Conservation (phyloP, 2,113 vertebrate species). For the Scomber colias region DNA sequence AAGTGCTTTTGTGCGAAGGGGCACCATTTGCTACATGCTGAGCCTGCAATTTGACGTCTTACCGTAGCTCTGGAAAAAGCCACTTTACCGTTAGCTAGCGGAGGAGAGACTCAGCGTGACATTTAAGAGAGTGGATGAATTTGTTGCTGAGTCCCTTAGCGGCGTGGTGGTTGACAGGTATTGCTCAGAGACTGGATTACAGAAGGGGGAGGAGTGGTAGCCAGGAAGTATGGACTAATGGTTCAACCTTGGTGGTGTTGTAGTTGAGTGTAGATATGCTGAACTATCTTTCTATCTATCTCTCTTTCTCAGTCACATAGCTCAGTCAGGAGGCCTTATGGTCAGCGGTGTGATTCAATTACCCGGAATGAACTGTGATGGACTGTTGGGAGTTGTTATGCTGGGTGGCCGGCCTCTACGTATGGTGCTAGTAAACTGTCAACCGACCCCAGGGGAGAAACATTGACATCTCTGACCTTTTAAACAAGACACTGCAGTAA, state of each 20-base stretch:
- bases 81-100: slow-evolving; percentile 74
- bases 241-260: slow-evolving; percentile 24
- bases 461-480: slow-evolving; percentile 74
- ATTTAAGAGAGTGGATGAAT: slow-evolving; percentile 74
- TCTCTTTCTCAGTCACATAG: slow-evolving; percentile 12
- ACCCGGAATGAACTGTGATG: slow-evolving; percentile 64
- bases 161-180: slow-evolving; percentile 46
- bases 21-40: slow-evolving; percentile 83
- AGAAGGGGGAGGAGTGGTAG: not conserved
- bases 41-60: slow-evolving; percentile 76
- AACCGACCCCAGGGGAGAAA: slow-evolving; percentile 55
- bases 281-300: slow-evolving; percentile 7
- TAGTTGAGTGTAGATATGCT: slow-evolving; percentile 24
- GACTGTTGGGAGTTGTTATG: slow-evolving; percentile 54
- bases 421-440: slow-evolving; percentile 71
- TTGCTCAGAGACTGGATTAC: slow-evolving; percentile 39
- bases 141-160: slow-evolving; percentile 56
- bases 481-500: slow-evolving; percentile 67
- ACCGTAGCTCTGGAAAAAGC: slow-evolving; percentile 67
- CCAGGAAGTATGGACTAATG: slow-evolving; percentile 32
- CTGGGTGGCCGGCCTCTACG: slow-evolving; percentile 58
- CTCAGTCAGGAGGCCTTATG: slow-evolving; percentile 28
- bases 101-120: slow-evolving; percentile 62
- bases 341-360: slow-evolving; percentile 71
- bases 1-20: slow-evolving; percentile 83